Conservation (phyloP, 2,797 vertebrate genomes). For the Poeciliopsis turneri region DNA sequence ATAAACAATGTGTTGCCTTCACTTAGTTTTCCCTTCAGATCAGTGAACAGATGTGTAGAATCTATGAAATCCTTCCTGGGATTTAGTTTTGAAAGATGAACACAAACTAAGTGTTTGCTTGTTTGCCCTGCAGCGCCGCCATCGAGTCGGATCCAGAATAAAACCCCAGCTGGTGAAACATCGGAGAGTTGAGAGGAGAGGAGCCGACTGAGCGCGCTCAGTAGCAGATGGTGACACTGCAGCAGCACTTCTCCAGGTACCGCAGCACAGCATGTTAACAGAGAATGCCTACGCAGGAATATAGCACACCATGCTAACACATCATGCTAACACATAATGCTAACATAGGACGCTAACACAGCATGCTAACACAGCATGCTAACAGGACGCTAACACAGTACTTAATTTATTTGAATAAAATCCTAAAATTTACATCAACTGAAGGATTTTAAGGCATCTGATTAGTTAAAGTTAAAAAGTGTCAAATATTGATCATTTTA, state of each 20-base stretch:
- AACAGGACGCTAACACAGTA: too few species aligned
- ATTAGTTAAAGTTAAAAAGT: neutral
- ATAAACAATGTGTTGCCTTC: neutral
- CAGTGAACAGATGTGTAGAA: constrained; percentile 36
- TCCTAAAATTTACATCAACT: too few species aligned
- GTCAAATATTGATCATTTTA: neutral
- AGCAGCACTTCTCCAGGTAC: constrained; percentile 80
- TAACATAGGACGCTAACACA: too few species aligned
- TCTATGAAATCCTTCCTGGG: constrained; percentile 40
- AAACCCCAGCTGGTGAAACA: constrained; percentile 59
- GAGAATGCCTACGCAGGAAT: too few species aligned
- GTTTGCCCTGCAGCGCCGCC: constrained; percentile 64
- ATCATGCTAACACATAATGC: too few species aligned
- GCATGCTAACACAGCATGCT: too few species aligned
- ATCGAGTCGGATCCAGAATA: constrained; percentile 42
- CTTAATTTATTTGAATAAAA: too few species aligned
- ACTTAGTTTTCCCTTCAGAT: neutral
- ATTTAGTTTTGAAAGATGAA: constrained; percentile 56
- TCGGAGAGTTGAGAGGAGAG: constrained; percentile 36
- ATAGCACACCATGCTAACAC: too few species aligned
- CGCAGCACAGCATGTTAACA: too few species aligned
- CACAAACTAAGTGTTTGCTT: constrained; percentile 50
- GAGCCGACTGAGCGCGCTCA: constrained; percentile 46
- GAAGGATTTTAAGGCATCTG: neutral
- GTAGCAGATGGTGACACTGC: constrained; percentile 77